Evolutionary conservation across 2,888 invertebrate genomes (phyloP).

Genomic region (Amorpha juglandis): DNA sequence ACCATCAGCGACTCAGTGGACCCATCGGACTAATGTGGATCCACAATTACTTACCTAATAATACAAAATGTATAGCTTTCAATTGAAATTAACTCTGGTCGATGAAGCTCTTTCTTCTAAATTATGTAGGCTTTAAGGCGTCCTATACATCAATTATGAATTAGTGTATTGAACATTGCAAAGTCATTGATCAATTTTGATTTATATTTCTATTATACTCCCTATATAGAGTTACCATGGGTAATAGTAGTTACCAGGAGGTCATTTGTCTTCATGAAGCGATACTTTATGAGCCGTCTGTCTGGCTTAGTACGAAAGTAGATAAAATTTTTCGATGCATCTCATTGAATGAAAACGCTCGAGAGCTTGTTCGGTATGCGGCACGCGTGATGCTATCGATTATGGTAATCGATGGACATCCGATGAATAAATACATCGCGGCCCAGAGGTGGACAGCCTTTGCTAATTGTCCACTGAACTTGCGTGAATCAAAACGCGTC

Average conservation of each 20-base stretch:
- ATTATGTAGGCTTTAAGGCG: neutral
- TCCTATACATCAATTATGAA: neutral
- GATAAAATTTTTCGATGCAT: constrained; percentile 55
- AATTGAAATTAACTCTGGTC: neutral
- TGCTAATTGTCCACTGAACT: constrained; percentile 83
- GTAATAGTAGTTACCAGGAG: constrained; percentile 10
- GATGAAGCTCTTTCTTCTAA: neutral
- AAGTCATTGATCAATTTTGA: constrained; percentile 17
- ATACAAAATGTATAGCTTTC: neutral
- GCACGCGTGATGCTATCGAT: constrained; percentile 79
- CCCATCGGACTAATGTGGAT: no score
- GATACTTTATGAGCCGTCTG: constrained; percentile 28
- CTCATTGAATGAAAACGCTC: constrained; percentile 64
- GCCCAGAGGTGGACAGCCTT: constrained; percentile 83
- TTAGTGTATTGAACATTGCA: constrained; percentile 2
- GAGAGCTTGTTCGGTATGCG: constrained; percentile 75
- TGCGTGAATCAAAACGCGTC: constrained; percentile 65
- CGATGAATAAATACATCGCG: constrained; percentile 81
- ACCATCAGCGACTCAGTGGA: no score
- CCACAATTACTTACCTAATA: no score
- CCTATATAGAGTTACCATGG: constrained; percentile 14
- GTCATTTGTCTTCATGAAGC: constrained; percentile 29
- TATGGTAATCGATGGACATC: constrained; percentile 83
- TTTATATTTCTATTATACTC: constrained; percentile 21
- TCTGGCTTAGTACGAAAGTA: constrained; percentile 42